Conservation (phyloP, 1,140 invertebrate genomes). For the Orius laevigatus region DNA sequence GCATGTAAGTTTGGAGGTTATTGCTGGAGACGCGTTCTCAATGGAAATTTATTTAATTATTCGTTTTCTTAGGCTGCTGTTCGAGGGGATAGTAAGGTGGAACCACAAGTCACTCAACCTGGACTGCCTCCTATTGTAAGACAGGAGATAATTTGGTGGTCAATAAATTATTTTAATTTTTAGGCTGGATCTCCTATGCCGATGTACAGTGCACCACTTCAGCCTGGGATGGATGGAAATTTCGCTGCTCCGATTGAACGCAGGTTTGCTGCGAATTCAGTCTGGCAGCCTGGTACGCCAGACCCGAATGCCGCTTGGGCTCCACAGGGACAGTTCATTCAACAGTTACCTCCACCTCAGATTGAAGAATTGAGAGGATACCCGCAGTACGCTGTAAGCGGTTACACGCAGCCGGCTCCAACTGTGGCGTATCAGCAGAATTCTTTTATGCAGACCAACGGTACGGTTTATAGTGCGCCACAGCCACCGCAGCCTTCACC, state of each 20-base stretch:
- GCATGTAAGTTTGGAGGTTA: no score
- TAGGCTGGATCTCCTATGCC: conserved; percentile 19
- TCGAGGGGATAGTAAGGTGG: conserved; percentile 5
- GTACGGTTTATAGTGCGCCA: conserved; percentile 11
- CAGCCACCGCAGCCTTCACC: conserved; percentile 15
- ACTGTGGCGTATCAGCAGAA: conserved; percentile 18
- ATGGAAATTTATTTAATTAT: not conserved
- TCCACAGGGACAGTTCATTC: conserved; percentile 22
- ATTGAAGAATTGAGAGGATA: conserved; percentile 21
- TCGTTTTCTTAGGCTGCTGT: not conserved
- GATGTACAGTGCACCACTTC: conserved; percentile 18
- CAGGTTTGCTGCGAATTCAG: conserved; percentile 20
- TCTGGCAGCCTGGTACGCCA: conserved; percentile 20
- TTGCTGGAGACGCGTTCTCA: no score
- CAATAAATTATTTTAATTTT: conserved; percentile 6
- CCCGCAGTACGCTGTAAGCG: conserved; percentile 19
- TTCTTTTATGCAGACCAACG: conserved; percentile 20
- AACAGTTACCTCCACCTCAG: conserved; percentile 21
- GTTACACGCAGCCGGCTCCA: conserved; percentile 19
- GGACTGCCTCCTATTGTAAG: conserved; percentile 7
- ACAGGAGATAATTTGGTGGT: not conserved
- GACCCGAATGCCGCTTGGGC: conserved; percentile 22
- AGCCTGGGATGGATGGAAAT: conserved; percentile 12
- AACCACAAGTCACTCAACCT: conserved; percentile 9
- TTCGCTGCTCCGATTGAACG: conserved; percentile 19